phyloP scores from a whole-genome alignment of 2,888 invertebrate genomes.

The Campoplex capitator region DNA sequence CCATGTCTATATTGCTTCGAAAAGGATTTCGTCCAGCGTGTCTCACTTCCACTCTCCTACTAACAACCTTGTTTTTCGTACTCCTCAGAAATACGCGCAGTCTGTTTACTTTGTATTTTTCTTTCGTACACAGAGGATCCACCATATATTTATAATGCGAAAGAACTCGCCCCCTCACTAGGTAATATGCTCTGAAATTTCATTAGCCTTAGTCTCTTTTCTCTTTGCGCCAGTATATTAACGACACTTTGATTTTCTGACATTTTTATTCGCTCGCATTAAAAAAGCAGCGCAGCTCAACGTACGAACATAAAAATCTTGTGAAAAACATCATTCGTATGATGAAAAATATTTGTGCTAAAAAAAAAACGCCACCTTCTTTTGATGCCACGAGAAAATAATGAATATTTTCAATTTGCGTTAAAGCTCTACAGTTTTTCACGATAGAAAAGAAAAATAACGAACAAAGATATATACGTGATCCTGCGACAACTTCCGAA shows the following conservation, averaged over 20 bases:
- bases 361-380: too few species aligned
- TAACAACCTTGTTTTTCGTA: slow-evolving; percentile 17
- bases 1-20: slow-evolving; percentile 31
- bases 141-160: slow-evolving; percentile 43
- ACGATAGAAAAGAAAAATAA: too few species aligned
- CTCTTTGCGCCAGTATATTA: slow-evolving; percentile 46
- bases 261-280: slow-evolving; percentile 5
- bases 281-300: neutral
- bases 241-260: slow-evolving; percentile 15
- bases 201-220: slow-evolving; percentile 42
- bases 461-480: too few species aligned
- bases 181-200: slow-evolving; percentile 41
- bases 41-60: neutral
- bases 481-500: too few species aligned
- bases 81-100: neutral
- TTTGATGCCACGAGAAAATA: too few species aligned
- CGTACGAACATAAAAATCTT: neutral
- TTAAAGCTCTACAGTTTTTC: too few species aligned
- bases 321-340: neutral
- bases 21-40: slow-evolving; percentile 1
- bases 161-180: slow-evolving; percentile 55
- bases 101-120: slow-evolving; percentile 28
- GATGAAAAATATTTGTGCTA: too few species aligned
- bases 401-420: too few species aligned
- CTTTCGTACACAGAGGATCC: neutral